These are phyloP conservation scores for Phymanthus crucifer DNA, from an alignment of 92 coral and sea anemone species.

Conservation along the genomic window DNA sequence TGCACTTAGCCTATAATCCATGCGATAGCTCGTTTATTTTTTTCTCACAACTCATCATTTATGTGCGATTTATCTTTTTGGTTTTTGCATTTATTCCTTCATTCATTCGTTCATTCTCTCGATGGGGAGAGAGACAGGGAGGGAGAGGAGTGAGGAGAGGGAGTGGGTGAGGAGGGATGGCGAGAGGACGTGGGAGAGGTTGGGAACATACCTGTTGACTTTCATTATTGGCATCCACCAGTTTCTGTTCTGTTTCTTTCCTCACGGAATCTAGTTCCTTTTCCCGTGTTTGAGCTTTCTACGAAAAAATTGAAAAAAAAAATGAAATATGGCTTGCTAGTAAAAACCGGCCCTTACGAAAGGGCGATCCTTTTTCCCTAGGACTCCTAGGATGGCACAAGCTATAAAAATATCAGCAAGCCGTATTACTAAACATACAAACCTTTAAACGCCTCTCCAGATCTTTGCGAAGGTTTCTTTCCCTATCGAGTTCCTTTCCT, in stretches of 20 bases:
- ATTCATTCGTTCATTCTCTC: no score
- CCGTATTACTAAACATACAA: constrained; percentile 1
- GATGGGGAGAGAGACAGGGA: no score
- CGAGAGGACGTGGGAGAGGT: not conserved
- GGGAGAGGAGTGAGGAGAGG: no score
- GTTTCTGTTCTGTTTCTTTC: constrained; percentile 67
- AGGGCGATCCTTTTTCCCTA: no score
- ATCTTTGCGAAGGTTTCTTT: constrained; percentile 68
- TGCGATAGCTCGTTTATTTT: no score
- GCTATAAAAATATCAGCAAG: not conserved
- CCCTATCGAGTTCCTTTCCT: constrained; percentile 76
- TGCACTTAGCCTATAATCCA: no score
- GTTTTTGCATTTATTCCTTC: no score
- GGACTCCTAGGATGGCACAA: no score
- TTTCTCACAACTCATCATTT: no score
- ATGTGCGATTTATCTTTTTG: no score
- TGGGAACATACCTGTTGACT: constrained; percentile 65
- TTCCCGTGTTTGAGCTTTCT: constrained; percentile 68
- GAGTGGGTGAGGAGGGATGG: not conserved
- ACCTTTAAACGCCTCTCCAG: constrained; percentile 75
- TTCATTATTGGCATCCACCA: constrained; percentile 70
- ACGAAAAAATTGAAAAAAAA: not conserved
- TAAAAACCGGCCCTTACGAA: no score
- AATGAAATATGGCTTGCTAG: no score
- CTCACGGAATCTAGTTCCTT: constrained; percentile 56